Base-by-base conservation (phyloP, 2,888 invertebrate genomes). In the Campopleginae sp. region DNA sequence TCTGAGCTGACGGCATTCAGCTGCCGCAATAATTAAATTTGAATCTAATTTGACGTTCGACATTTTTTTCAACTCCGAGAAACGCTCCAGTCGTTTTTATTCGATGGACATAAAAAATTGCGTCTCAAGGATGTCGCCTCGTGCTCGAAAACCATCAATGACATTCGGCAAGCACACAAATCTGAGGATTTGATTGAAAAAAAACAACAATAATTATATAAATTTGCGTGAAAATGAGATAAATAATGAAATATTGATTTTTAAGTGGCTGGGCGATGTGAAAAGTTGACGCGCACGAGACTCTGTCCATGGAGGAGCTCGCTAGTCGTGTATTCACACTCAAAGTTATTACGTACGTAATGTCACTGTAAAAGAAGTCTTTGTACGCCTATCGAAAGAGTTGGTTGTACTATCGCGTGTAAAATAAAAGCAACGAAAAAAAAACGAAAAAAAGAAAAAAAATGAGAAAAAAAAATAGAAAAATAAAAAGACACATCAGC, bases 301-400 rank as follows among this genome's bases (percentile, higher is more conserved):
- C 74, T 84, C 70, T 75, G 77, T 54, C 38, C 8, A 74, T 70
- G 75, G 66, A 66, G 80, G 85, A 85, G 86, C 84, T 14, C 65
- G 83, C 82, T 83, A 87, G 88, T 87, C 84, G 86, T 84, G 85
- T 74, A 48, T 66, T 66, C 76, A 23, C 65, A 51, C 38, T 4
- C 10, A 65, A 51, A 72, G 86, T 86, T 86, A 88, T 90, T 87
- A 89, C 88, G 90, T 88, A 88, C 90, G 86, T 89, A 90, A 91
- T 91, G 90, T 82, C 88, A 72, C 72, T 87, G 90, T 87, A 88
- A 91, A 91, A 89, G 89, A 89, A 85, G 86, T 89, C 90, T 91
- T 92, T 92, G 92, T 91, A 88, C 88, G 90, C 27, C 61, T 54
- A 65, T 80, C 80, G 63, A 61, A 46, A 63, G 48, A 79, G 42